A percentile compares a stretch with the other conserved stretches of the same genome.
Evolutionary conservation across 2,113 vertebrate species (phyloP).

Genomic region (Anoura caudifer): DNA sequence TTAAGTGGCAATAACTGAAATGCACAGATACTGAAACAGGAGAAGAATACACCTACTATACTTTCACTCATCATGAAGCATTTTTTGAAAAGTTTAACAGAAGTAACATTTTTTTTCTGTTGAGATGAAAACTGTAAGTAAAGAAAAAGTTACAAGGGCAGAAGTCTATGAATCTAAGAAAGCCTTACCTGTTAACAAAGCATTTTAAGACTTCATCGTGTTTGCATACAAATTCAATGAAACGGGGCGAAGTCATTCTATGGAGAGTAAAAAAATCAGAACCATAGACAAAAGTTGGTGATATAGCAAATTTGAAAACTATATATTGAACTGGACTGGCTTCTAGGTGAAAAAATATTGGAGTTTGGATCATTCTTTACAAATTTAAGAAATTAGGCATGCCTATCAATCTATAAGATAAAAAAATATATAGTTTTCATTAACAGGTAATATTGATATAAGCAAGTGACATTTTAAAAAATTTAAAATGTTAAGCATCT

Average conservation of each 20-base stretch:
- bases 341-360: not conserved
- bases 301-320: not conserved
- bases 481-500: not conserved
- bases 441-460: not conserved
- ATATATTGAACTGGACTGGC: not conserved
- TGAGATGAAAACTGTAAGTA: not conserved
- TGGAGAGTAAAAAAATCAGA: not conserved
- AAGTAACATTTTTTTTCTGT: conserved; percentile 22
- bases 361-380: not conserved
- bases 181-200: conserved; percentile 94
- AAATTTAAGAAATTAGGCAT: conserved; percentile 16
- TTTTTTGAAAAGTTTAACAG: not conserved
- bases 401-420: not conserved
- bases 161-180: not conserved
- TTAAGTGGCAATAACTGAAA: conserved; percentile 15
- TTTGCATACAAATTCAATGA: conserved; percentile 99
- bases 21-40: not conserved
- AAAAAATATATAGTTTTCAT: not conserved
- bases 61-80: not conserved
- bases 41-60: not conserved
- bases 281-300: not conserved
- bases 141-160: not conserved
- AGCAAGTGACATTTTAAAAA: conserved; percentile 38
- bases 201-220: conserved; percentile 98
- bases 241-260: conserved; percentile 97